Conservation (phyloP, 2,888 invertebrate species). For the Herminia tarsipennalis region DNA sequence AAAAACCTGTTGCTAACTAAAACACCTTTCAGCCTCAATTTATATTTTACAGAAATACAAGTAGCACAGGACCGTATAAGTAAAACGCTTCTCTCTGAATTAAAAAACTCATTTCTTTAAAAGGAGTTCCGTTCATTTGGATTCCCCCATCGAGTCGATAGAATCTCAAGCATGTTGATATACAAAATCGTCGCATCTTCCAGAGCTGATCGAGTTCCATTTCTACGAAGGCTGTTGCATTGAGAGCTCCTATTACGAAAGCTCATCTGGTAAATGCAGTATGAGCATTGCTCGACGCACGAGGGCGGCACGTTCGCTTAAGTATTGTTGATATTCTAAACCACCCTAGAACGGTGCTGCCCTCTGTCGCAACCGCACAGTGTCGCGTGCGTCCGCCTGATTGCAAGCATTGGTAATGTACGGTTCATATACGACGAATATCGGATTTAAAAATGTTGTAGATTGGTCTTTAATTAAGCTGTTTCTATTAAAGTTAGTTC, state of each 20-base stretch:
- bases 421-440: conserved; percentile 50
- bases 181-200: conserved; percentile 42
- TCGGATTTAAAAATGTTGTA: no score
- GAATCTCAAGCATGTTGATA: conserved; percentile 33
- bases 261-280: conserved; percentile 78
- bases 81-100: no score
- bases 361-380: conserved; percentile 72
- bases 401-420: conserved; percentile 66
- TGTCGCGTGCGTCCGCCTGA: conserved; percentile 73
- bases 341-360: conserved; percentile 61
- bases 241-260: conserved; percentile 67
- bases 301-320: conserved; percentile 63
- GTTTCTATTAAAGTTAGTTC: no score
- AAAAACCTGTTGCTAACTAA: no score
- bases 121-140: conserved; percentile 24
- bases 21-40: no score
- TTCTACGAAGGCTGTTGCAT: conserved; percentile 58
- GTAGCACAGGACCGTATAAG: no score
- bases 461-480: no score
- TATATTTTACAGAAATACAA: no score
- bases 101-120: conserved; percentile 32
- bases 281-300: conserved; percentile 55
- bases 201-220: conserved; percentile 62
- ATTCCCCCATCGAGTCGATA: conserved; percentile 27
- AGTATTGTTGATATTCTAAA: conserved; percentile 81